These are phyloP conservation scores for Puffinus mauretanicus DNA, from an alignment of 2,113 vertebrate species.

Conservation along the genomic window DNA sequence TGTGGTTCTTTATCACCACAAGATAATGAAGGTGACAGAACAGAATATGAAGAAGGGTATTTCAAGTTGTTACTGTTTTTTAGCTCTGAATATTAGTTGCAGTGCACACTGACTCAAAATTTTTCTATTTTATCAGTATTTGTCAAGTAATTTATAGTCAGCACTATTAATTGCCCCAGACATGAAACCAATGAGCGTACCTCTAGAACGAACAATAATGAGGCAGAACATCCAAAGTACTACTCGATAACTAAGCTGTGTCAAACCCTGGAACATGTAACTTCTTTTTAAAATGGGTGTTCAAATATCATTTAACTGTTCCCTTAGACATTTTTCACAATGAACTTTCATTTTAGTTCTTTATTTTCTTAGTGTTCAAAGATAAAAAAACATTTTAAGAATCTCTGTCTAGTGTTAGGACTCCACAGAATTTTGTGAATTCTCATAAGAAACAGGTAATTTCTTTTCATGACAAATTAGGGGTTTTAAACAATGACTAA, in stretches of 20 bases:
- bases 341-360: neutral
- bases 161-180: neutral
- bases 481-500: neutral
- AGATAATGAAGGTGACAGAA: constrained; percentile 16
- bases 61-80: neutral
- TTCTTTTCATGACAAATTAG: neutral
- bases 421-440: neutral
- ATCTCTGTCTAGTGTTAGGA: neutral
- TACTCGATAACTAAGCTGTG: neutral
- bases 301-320: neutral
- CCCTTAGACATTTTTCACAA: neutral
- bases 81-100: neutral
- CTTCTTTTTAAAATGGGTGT: neutral
- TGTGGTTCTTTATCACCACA: constrained; percentile 8
- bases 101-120: neutral
- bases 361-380: neutral
- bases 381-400: neutral
- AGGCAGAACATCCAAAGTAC: neutral
- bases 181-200: neutral
- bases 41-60: neutral
- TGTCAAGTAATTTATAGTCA: neutral
- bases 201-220: neutral
- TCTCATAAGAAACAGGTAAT: neutral
- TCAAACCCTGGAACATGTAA: neutral
- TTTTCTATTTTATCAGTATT: neutral